Percentiles rank a stretch among this genome's conserved stretches.
Evolutionary conservation across 92 coral and sea anemone genomes (phyloP).

Genomic region (Muricea muricata): DNA sequence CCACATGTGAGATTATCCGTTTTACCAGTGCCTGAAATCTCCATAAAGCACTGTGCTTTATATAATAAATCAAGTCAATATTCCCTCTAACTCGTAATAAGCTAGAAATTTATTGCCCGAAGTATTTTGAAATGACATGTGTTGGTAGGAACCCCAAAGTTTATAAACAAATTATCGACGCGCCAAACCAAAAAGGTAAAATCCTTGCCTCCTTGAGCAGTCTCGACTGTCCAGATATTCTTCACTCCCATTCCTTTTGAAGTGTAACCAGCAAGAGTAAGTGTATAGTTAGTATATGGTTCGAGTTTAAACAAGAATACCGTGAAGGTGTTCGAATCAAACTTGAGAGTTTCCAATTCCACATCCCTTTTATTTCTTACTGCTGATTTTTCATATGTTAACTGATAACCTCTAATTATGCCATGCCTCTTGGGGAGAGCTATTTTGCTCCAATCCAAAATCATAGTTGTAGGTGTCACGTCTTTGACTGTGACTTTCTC

Average conservation of each 20-base stretch:
- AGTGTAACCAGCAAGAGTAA: conserved; percentile 14
- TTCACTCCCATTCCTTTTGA: conserved; percentile 34
- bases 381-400: conserved; percentile 39
- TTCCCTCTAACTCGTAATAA: no score
- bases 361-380: background rate
- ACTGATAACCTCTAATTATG: conserved; percentile 58
- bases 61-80: no score
- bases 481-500: conserved; percentile 29
- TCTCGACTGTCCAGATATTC: background rate
- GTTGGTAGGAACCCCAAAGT: no score
- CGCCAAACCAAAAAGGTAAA: no score
- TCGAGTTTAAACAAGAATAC: background rate
- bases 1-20: no score
- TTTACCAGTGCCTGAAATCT: no score
- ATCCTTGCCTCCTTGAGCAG: conserved; percentile 37
- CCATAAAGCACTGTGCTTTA: no score
- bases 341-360: background rate
- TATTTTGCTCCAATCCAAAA: conserved; percentile 66
- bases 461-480: conserved; percentile 56
- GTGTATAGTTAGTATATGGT: conserved; percentile 13
- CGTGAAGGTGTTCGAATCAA: conserved; percentile 6
- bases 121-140: no score
- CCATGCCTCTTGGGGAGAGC: conserved; percentile 40
- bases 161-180: no score
- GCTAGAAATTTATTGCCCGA: no score